Conservation (phyloP, 2,797 vertebrate species). For the Alcedo atthis region DNA sequence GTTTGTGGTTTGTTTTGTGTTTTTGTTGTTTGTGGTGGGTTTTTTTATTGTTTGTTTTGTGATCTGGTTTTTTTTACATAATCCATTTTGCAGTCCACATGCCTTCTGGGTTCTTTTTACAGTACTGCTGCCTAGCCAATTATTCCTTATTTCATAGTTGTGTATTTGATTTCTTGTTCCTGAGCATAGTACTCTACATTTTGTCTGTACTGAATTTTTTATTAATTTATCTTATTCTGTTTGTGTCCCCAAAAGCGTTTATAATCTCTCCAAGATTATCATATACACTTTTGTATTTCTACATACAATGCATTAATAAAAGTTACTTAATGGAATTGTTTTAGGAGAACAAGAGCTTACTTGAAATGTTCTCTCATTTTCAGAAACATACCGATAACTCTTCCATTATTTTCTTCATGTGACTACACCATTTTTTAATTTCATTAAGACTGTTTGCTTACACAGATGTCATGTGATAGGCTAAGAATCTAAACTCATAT, state of each 20-base stretch:
- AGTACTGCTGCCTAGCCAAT: background rate
- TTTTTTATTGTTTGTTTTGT: too few species aligned
- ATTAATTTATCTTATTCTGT: background rate
- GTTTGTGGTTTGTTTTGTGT: background rate
- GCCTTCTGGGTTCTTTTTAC: conserved; percentile 13
- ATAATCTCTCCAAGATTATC: background rate
- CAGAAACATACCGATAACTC: background rate
- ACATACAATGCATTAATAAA: background rate
- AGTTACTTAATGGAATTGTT: background rate
- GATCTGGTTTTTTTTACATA: background rate
- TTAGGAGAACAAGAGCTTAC: background rate
- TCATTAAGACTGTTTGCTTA: background rate
- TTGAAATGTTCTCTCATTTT: background rate
- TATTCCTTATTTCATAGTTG: conserved; percentile 28
- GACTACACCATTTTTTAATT: background rate
- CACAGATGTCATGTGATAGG: rapidly evolving
- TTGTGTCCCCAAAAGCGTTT: background rate
- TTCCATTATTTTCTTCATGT: background rate
- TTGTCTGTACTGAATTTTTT: conserved; percentile 36
- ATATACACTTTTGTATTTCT: background rate
- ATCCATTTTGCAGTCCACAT: background rate
- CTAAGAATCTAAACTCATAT: background rate
- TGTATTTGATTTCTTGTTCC: conserved; percentile 41
- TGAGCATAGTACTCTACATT: background rate
- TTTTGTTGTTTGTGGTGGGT: background rate